These are phyloP conservation scores for Carapus acus DNA, from an alignment of 2,797 vertebrate genomes.

Conservation along the genomic window DNA sequence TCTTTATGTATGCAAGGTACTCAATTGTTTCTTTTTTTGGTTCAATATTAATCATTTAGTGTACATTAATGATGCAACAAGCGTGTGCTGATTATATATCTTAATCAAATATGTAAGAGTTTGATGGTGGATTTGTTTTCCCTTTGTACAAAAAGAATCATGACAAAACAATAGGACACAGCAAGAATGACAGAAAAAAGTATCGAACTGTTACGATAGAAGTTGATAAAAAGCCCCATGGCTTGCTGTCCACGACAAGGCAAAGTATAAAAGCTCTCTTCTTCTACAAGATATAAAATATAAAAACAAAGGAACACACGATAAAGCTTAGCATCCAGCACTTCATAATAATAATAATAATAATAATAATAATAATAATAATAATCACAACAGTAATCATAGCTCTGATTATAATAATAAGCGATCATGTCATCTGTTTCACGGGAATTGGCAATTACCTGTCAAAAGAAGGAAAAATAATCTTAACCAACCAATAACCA, in stretches of 20 bases:
- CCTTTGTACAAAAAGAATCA: conserved; percentile 40
- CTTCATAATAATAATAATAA: conserved; percentile 68
- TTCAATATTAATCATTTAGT: conserved; percentile 74
- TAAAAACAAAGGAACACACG: conserved; percentile 56
- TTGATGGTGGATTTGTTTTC: conserved; percentile 50
- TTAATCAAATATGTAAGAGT: conserved; percentile 63
- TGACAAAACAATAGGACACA: conserved; percentile 36
- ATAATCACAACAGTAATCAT: conserved; percentile 71
- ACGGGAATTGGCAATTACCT: conserved; percentile 62
- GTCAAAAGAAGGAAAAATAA: conserved; percentile 60
- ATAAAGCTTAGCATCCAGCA: conserved; percentile 76
- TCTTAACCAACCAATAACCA: too few relatives aligned
- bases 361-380: conserved; percentile 67
- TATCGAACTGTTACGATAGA: conserved; percentile 67
- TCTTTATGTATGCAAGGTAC: conserved; percentile 69
- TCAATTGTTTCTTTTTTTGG: conserved; percentile 71
- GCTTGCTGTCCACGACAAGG: conserved; percentile 74
- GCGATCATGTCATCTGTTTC: conserved; percentile 61
- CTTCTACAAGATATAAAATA: conserved; percentile 72
- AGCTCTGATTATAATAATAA: conserved; percentile 70
- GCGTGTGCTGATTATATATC: conserved; percentile 66
- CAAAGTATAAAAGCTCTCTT: conserved; percentile 72
- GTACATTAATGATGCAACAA: conserved; percentile 73
- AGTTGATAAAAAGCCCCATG: conserved; percentile 65
- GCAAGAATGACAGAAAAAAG: conserved; percentile 67